These are phyloP conservation scores for Rhizomys pruinosus DNA, from an alignment of 2,113 vertebrate genomes.

Conservation along the genomic window DNA sequence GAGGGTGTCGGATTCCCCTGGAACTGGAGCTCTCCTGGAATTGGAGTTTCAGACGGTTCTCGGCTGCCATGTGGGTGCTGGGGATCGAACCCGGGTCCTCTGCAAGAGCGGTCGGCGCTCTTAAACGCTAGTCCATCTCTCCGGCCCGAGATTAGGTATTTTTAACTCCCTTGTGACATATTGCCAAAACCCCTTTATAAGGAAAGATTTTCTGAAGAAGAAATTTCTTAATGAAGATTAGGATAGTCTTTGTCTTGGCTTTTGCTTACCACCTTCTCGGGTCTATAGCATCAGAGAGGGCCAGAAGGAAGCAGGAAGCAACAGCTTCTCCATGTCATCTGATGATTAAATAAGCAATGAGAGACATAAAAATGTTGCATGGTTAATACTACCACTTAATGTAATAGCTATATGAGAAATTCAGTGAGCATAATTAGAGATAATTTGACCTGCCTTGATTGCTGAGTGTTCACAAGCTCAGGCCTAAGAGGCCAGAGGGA, in stretches of 20 bases:
- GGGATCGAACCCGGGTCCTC: too few relatives aligned
- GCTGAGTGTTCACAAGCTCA: constrained; percentile 38
- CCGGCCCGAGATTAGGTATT: not conserved
- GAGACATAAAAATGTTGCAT: constrained; percentile 21
- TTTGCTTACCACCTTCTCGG: not conserved
- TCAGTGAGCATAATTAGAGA: constrained; percentile 41
- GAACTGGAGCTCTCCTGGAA: too few relatives aligned
- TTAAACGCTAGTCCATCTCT: too few relatives aligned
- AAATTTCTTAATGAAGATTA: constrained; percentile 16
- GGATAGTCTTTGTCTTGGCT: not conserved
- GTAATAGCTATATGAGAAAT: constrained; percentile 49
- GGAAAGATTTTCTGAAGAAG: not conserved
- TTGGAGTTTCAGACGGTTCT: too few relatives aligned
- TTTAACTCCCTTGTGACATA: not conserved
- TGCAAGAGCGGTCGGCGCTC: too few relatives aligned
- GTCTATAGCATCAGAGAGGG: not conserved
- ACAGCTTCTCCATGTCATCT: not conserved
- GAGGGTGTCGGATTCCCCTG: too few relatives aligned
- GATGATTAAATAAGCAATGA: constrained; percentile 44
- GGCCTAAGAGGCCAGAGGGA: constrained; percentile 34
- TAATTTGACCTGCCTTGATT: not conserved
- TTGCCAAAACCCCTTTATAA: not conserved
- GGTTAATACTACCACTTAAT: constrained; percentile 61
- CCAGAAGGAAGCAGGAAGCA: not conserved
- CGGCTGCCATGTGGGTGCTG: too few relatives aligned